Base-by-base conservation (phyloP, 2,797 vertebrate genomes). In the Hafferia zeledoni region DNA sequence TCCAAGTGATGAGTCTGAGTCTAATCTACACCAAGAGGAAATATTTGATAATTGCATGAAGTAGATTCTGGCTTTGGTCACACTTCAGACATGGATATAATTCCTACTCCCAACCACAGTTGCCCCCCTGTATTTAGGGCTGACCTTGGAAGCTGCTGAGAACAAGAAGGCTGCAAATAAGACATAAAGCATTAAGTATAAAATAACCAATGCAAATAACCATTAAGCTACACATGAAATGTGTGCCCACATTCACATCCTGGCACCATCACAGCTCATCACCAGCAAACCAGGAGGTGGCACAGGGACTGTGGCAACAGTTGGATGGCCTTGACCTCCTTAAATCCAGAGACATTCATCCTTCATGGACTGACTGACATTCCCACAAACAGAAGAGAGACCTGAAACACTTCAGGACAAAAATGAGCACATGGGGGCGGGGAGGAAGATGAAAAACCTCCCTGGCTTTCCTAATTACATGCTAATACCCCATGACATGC, bases 61-160 rank as follows among this genome's bases (percentile, higher is more conserved):
- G 69, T 77, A 93, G n/a, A 95, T 47, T 90, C 6, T 67, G 84
- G 61, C 91, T 85, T 9, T 12, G 47, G 78, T 76, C 94, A 87
- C 1, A 22, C 92, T 87, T 52, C 41, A 70, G 75, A 30, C 56
- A n/a, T 63, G 24, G 74, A 75, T 43, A 7, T 30, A 65, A 84
- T 77, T 91, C 79, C 52, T 7, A 9, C 55, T 85, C 63, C 63
- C 76, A 80, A 24, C 41, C 13, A 31, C 2, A 49, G 56, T 23
- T 27, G 39, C 16, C 30, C 39, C 69, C 17, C 23, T 3, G 28
- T 3, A 4, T 25, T 76, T 44, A 68, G 57, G 37, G 37, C 80
- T 87, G 39, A 72, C 50, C 65, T 49, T 33, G 39, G 35, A 43
- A 89, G 43, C 64, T 88, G 67, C 72, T 27, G 57, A 69, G 74